A percentile compares a stretch with the other conserved stretches of the same genome.
Conservation (phyloP, 2,797 vertebrate genomes). For the Odontamblyopus rebecca region DNA sequence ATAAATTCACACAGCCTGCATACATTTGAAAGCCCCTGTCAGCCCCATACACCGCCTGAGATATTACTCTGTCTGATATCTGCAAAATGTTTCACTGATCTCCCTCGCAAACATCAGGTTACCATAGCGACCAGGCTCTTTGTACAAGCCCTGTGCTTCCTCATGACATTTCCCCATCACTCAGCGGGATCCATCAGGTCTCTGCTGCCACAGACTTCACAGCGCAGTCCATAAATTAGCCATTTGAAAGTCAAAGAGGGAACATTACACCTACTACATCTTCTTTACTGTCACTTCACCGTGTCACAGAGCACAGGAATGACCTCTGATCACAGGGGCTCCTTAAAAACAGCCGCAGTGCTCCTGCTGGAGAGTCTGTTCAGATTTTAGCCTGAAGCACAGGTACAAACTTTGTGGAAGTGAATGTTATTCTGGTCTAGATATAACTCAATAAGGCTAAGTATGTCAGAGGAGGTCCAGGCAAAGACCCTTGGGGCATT, state of each 20-base stretch:
- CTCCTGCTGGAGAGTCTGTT: neutral
- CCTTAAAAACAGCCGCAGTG: neutral
- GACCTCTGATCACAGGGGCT: neutral
- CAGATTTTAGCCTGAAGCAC: neutral
- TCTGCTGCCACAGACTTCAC: neutral
- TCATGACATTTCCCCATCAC: slow-evolving; percentile 25
- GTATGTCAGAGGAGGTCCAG: no score
- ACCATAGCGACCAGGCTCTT: slow-evolving; percentile 9
- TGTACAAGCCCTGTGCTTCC: slow-evolving; percentile 3
- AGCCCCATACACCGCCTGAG: slow-evolving; percentile 7
- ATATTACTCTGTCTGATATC: slow-evolving; percentile 18
- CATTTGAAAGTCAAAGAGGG: slow-evolving; percentile 1
- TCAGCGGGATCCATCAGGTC: slow-evolving; percentile 5
- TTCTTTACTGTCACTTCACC: neutral
- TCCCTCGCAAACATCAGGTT: slow-evolving; percentile 15
- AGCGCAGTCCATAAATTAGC: neutral
- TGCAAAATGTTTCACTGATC: slow-evolving; percentile 9
- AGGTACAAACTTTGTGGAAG: no score
- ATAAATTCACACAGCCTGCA: neutral
- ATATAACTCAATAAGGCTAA: no score
- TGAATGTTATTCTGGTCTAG: no score
- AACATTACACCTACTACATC: neutral
- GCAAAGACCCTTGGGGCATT: no score
- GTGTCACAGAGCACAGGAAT: neutral
- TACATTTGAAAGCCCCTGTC: slow-evolving; percentile 6